These are phyloP conservation scores for Astur gentilis DNA, from an alignment of 2,113 vertebrate genomes.

Conservation along the genomic window DNA sequence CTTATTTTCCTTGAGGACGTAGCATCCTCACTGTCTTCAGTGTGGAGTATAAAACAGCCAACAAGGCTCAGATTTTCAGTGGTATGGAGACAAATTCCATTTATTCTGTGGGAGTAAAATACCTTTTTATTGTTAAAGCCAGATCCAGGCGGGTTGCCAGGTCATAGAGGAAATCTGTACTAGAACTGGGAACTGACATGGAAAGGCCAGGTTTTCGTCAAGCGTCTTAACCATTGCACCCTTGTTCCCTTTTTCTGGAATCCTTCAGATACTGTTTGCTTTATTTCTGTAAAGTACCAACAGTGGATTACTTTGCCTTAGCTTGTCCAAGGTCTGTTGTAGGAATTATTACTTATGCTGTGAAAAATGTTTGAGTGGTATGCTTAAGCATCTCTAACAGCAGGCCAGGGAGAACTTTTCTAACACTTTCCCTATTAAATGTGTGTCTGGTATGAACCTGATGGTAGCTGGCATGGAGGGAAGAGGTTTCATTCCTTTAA, in stretches of 20 bases:
- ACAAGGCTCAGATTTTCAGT: not conserved
- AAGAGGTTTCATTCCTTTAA: not conserved
- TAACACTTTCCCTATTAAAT: not conserved
- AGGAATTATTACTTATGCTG: not conserved
- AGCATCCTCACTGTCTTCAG: not conserved
- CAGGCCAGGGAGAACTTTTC: not conserved
- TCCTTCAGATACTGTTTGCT: not conserved
- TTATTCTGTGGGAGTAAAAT: not conserved
- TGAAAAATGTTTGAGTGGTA: not conserved
- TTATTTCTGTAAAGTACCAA: not conserved
- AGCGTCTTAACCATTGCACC: not conserved
- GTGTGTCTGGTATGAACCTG: not conserved
- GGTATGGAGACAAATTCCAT: not conserved
- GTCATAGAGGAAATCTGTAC: not conserved
- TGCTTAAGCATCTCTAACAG: not conserved
- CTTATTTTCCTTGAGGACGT: not conserved
- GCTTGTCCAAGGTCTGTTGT: not conserved
- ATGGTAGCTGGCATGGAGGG: not conserved
- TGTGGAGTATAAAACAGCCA: not conserved
- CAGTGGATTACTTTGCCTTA: not conserved
- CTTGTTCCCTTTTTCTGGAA: not conserved
- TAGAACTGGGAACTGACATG: not conserved
- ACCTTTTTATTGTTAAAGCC: not conserved
- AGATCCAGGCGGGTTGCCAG: not conserved
- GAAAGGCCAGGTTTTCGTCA: not conserved